Evolutionary conservation across 2,888 invertebrate species (phyloP).

Genomic region (Caenorhabditis sp.): DNA sequence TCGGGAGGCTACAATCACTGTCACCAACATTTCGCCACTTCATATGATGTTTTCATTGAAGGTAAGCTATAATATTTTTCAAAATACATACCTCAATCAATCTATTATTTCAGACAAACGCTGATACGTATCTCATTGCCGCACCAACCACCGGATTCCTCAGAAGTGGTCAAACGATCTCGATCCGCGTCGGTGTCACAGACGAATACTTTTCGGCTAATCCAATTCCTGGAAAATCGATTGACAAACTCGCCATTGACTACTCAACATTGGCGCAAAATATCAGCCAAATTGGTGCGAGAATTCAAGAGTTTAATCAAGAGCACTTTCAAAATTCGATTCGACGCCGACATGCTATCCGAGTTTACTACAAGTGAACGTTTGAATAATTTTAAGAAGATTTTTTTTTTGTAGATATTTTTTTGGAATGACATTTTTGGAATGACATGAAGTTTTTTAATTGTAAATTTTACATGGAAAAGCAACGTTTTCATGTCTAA

Average conservation of each 20-base stretch:
- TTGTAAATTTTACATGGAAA: no score
- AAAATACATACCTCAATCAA: no score
- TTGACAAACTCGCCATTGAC: conserved; percentile 41
- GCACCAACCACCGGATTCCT: conserved; percentile 36
- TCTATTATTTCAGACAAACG: conserved; percentile 20
- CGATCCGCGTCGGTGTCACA: conserved; percentile 30
- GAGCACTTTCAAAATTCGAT: conserved; percentile 15
- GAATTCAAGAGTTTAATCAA: conserved; percentile 1
- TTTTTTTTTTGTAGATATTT: no score
- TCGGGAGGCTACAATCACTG: conserved; percentile 5
- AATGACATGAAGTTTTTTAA: no score
- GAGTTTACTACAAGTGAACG: conserved; percentile 31
- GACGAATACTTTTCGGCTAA: conserved; percentile 13
- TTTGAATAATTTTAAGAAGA: no score
- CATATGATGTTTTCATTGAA: conserved; percentile 35
- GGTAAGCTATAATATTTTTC: no score
- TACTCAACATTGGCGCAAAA: conserved; percentile 22
- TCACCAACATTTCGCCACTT: conserved; percentile 21
- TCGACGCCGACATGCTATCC: conserved; percentile 32
- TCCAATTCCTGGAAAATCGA: conserved; percentile 20
- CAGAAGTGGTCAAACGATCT: conserved; percentile 26
- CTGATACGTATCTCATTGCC: conserved; percentile 34
- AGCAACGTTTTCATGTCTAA: no score
- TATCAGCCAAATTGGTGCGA: background rate
- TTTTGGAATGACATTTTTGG: no score